These are phyloP conservation scores for Magallana ariakensis DNA, from an alignment of 1,140 invertebrate species.

Conservation along the genomic window DNA sequence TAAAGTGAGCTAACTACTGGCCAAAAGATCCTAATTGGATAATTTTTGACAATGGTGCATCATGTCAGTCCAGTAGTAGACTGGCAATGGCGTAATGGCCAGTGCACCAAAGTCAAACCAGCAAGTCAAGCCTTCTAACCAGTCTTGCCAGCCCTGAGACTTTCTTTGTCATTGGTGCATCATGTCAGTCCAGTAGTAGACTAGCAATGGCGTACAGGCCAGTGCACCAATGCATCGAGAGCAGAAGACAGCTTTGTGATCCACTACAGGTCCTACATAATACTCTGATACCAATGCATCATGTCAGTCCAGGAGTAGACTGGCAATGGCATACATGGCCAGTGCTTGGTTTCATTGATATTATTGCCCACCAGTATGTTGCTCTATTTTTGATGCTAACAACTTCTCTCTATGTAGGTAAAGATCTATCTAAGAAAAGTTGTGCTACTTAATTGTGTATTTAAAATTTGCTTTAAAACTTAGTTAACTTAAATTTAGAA, in stretches of 20 bases:
- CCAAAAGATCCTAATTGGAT: background rate
- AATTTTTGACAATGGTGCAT: background rate
- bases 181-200: slow-evolving; percentile 6
- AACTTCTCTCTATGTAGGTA: too few species aligned
- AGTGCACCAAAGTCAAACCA: background rate
- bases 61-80: background rate
- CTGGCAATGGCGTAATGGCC: background rate
- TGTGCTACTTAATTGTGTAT: too few species aligned
- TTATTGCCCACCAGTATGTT: too few species aligned
- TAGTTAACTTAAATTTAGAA: too few species aligned
- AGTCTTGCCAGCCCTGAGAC: background rate
- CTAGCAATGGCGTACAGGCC: background rate
- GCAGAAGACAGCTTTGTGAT: too few species aligned
- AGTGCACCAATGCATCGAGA: background rate
- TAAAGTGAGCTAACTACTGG: background rate
- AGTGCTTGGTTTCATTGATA: too few species aligned
- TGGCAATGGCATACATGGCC: slow-evolving; percentile 1
- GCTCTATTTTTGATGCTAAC: too few species aligned
- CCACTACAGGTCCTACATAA: too few species aligned
- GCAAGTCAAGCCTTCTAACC: background rate
- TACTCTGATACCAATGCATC: background rate
- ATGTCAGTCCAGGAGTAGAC: slow-evolving; percentile 8
- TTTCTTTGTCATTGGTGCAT: background rate
- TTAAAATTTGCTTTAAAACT: too few species aligned
- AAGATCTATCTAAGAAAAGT: too few species aligned